Conservation (phyloP, 2,113 vertebrate species). For the Eublepharis macularius region DNA sequence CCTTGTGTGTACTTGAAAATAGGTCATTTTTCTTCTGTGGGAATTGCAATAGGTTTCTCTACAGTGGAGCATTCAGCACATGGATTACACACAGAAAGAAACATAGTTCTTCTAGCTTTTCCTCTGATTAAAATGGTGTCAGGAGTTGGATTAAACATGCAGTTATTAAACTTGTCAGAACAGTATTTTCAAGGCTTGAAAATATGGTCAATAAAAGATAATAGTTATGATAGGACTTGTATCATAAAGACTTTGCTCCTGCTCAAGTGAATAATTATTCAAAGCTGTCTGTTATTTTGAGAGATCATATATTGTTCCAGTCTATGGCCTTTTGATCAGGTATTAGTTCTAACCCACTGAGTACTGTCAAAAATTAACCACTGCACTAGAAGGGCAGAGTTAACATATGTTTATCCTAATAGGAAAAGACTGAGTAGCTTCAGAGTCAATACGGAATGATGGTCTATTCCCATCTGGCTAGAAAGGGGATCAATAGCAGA, state of each 20-base stretch:
- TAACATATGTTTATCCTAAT: conserved; percentile 64
- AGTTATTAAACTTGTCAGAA: conserved; percentile 7
- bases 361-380: conserved; percentile 19
- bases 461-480: conserved; percentile 34
- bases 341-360: conserved; percentile 40
- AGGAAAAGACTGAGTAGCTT: conserved; percentile 64
- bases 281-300: conserved; percentile 14
- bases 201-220: conserved; percentile 46
- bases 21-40: conserved; percentile 67
- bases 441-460: conserved; percentile 32
- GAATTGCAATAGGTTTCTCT: conserved; percentile 68
- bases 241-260: not conserved
- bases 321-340: conserved; percentile 31
- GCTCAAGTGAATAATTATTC: conserved; percentile 32
- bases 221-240: conserved; percentile 35
- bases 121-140: conserved; percentile 34
- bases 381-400: conserved; percentile 35
- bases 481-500: not conserved
- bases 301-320: conserved; percentile 17
- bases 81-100: conserved; percentile 29
- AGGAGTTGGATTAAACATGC: conserved; percentile 26
- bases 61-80: conserved; percentile 47
- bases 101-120: not conserved
- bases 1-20: conserved; percentile 68
- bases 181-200: conserved; percentile 22